Evolutionary conservation across 1,140 invertebrate genomes (phyloP).

Genomic region (Drosophila sechellia): DNA sequence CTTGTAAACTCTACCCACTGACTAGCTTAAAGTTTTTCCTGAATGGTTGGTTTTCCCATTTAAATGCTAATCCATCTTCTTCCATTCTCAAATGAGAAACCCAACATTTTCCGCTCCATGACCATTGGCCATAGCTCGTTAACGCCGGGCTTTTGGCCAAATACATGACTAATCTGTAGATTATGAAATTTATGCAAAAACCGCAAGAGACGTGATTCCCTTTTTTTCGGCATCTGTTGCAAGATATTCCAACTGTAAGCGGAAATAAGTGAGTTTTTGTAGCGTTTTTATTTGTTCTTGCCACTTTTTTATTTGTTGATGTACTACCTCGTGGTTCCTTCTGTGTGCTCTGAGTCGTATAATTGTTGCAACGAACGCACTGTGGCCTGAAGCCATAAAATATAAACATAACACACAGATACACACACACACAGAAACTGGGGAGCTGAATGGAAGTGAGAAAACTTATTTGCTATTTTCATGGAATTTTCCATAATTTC

Average conservation of each 20-base stretch:
- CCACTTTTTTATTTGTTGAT: constrained; percentile 19
- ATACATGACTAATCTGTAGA: constrained; percentile 64
- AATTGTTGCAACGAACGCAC: constrained; percentile 74
- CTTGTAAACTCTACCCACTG: too few relatives aligned
- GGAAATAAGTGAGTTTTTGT: constrained; percentile 71
- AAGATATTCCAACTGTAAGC: constrained; percentile 57
- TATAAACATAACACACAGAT: constrained; percentile 62
- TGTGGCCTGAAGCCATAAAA: constrained; percentile 75
- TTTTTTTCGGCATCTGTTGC: constrained; percentile 24
- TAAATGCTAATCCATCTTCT: constrained; percentile 21
- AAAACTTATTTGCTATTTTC: constrained; percentile 82
- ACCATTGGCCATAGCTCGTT: constrained; percentile 51
- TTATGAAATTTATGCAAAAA: constrained; percentile 67
- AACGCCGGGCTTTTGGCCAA: constrained; percentile 41
- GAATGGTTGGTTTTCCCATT: constrained; percentile 5
- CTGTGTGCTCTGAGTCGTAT: constrained; percentile 72
- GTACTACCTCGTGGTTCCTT: constrained; percentile 23
- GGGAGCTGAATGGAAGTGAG: constrained; percentile 32
- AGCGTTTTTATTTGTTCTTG: constrained; percentile 56
- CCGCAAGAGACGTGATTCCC: constrained; percentile 35
- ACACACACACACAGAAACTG: constrained; percentile 36
- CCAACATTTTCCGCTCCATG: constrained; percentile 38
- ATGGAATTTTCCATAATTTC: constrained; percentile 80
- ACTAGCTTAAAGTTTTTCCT: neutral
- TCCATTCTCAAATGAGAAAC: neutral